Evolutionary conservation across 2,797 vertebrate species (phyloP).

Genomic region (Cyprinella venusta): DNA sequence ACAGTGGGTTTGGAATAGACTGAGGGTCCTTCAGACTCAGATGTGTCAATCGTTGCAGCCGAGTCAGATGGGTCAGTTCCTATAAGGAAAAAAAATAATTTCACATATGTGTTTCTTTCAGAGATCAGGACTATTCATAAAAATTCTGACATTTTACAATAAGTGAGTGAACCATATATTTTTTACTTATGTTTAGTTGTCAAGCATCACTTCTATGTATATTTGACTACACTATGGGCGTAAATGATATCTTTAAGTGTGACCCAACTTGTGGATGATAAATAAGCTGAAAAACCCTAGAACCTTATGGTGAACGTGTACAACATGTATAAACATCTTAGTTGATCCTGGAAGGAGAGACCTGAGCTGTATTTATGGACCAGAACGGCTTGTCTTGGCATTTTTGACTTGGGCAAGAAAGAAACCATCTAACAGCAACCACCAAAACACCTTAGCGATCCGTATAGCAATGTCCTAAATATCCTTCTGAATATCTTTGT

Average conservation of each 20-base stretch:
- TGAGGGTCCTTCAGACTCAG: slow-evolving; percentile 84
- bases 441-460: background rate
- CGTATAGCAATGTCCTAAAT: background rate
- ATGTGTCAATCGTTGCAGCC: slow-evolving; percentile 77
- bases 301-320: background rate
- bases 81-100: slow-evolving; percentile 61
- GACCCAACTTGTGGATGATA: background rate
- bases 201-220: background rate
- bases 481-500: background rate
- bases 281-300: too few relatives aligned
- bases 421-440: background rate
- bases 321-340: background rate
- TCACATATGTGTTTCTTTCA: background rate
- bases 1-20: slow-evolving; percentile 84
- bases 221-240: background rate
- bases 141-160: background rate
- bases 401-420: background rate
- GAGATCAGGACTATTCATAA: background rate
- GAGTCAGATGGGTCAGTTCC: slow-evolving; percentile 84
- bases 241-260: background rate
- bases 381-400: background rate
- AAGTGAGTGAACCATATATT: background rate
- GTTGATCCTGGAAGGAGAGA: background rate
- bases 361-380: background rate
- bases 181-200: background rate